Conservation (phyloP, 2,113 vertebrate genomes). For the Epinephelus fuscoguttatus region DNA sequence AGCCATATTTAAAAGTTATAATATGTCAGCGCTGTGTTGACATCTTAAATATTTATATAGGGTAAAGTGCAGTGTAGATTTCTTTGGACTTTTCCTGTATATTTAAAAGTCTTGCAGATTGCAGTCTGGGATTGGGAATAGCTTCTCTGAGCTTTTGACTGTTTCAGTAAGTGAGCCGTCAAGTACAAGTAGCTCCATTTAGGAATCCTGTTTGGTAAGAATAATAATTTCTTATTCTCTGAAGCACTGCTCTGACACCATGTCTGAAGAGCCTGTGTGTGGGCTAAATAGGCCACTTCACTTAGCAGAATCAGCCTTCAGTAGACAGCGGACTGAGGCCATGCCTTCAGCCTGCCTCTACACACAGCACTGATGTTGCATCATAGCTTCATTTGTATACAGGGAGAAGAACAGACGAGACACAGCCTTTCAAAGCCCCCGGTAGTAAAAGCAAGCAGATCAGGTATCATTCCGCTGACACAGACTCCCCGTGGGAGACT, state of each 20-base stretch:
- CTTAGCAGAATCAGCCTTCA: slow-evolving; percentile 23
- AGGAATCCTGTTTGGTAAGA: not conserved
- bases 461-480: slow-evolving; percentile 31
- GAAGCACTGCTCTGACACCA: not conserved
- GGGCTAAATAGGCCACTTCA: slow-evolving; percentile 37
- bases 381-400: slow-evolving; percentile 18
- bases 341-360: not conserved
- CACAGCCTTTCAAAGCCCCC: not conserved
- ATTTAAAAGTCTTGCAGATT: not conserved
- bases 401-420: not conserved
- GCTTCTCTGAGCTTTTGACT: not conserved
- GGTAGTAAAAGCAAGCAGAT: slow-evolving; percentile 8
- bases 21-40: not conserved
- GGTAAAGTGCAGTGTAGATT: no score
- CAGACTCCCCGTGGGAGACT: slow-evolving; percentile 12
- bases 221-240: slow-evolving; percentile 6
- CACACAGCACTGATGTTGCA: slow-evolving; percentile 14
- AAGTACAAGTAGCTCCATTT: not conserved
- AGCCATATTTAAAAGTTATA: not conserved
- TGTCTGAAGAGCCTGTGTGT: slow-evolving; percentile 6
- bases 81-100: no score
- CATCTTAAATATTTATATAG: no score
- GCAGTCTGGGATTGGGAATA: not conserved
- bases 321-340: slow-evolving; percentile 12
- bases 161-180: not conserved